Conservation (phyloP, 2,113 vertebrate species). For the Cyanistes caeruleus region DNA sequence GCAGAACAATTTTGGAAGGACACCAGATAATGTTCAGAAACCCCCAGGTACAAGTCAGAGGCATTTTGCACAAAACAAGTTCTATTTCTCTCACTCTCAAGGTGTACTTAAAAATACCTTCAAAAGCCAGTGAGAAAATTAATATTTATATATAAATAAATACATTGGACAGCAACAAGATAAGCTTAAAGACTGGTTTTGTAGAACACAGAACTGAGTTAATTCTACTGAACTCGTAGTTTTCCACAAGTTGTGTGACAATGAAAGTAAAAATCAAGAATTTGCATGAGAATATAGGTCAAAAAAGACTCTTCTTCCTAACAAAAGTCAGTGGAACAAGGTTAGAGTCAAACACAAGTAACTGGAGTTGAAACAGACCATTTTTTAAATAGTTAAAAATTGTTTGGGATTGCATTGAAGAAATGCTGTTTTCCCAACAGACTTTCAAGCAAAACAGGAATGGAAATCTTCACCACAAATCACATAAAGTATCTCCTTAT, state of each 20-base stretch:
- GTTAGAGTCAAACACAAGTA: background rate
- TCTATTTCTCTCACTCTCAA: background rate
- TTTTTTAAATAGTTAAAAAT: background rate
- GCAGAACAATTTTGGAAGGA: background rate
- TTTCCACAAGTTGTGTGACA: background rate
- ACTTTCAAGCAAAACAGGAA: background rate
- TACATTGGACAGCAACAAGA: background rate
- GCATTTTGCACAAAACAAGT: background rate
- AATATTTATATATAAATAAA: background rate
- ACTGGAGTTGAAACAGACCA: background rate
- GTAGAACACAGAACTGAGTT: background rate
- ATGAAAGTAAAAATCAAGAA: background rate
- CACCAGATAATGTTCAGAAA: background rate
- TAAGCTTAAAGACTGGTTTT: background rate
- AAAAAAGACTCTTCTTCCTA: background rate
- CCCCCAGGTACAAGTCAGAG: background rate
- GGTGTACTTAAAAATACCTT: background rate
- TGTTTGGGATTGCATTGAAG: background rate
- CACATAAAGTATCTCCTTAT: background rate
- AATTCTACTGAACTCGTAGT: background rate
- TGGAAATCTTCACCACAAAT: slow-evolving; percentile 15
- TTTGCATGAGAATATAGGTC: background rate
- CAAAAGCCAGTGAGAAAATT: background rate
- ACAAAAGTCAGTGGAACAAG: background rate
- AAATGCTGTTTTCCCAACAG: background rate